These are phyloP conservation scores for Kryptopterus vitreolus DNA, from an alignment of 2,797 vertebrate species.

Conservation along the genomic window DNA sequence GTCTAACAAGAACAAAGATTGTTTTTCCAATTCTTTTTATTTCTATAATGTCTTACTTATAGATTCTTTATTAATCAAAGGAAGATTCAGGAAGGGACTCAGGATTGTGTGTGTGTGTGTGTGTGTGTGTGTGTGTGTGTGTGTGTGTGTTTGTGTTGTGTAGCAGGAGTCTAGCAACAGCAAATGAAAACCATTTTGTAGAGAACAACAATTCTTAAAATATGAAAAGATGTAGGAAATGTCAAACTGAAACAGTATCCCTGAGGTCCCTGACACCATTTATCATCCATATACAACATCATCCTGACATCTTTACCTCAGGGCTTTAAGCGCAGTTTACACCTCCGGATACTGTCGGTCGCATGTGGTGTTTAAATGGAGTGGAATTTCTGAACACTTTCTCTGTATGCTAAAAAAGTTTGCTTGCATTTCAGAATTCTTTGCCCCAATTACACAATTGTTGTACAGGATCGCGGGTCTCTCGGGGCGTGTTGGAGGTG, in stretches of 20 bases:
- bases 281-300: slow-evolving; percentile 16
- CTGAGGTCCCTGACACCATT: slow-evolving; percentile 24
- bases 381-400: not conserved
- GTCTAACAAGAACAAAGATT: no score
- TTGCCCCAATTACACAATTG: slow-evolving; percentile 12
- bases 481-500: slow-evolving; percentile 23
- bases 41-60: no score
- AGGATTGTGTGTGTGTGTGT: not conserved
- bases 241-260: not conserved
- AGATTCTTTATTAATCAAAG: no score
- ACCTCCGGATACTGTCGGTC: not conserved
- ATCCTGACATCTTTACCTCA: slow-evolving; percentile 6
- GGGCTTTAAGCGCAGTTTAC: slow-evolving; percentile 11
- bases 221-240: not conserved
- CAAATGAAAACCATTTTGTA: not conserved
- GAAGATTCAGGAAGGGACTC: not conserved
- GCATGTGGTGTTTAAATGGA: not conserved
- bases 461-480: slow-evolving; percentile 10
- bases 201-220: not conserved
- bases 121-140: no score
- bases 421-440: not conserved
- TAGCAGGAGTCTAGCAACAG: not conserved
- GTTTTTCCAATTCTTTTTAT: no score
- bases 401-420: not conserved
- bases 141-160: not conserved